Conservation (phyloP, 1,140 invertebrate genomes). For the Cyphomyrmex costatus region DNA sequence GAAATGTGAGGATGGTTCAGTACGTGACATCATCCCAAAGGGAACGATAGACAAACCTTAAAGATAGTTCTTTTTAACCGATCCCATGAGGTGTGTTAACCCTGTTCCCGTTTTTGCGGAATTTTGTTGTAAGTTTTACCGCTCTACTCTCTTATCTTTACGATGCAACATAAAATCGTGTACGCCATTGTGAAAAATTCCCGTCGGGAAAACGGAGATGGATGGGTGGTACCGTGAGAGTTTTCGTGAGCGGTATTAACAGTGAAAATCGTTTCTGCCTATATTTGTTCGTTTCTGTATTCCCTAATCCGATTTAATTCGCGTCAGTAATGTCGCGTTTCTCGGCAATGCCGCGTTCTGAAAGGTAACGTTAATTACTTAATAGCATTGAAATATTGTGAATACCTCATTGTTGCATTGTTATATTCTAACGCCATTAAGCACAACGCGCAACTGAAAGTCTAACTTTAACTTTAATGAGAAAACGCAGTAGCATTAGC, state of each 20-base stretch:
- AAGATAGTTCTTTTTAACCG: background rate
- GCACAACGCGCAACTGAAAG: conserved; percentile 20
- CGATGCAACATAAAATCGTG: background rate
- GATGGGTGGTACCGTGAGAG: background rate
- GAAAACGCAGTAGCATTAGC: background rate
- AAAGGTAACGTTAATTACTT: conserved; percentile 51
- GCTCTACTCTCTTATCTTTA: background rate
- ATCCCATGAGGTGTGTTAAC: background rate
- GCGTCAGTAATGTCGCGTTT: background rate
- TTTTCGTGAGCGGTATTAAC: conserved; percentile 22
- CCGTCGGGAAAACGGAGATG: background rate
- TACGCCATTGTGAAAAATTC: background rate
- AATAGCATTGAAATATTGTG: conserved; percentile 29
- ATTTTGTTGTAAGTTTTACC: background rate
- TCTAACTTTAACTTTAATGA: conserved; percentile 34
- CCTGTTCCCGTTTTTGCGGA: background rate
- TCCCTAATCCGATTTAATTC: conserved; percentile 24
- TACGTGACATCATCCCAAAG: conserved; percentile 60
- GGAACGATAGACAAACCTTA: conserved; percentile 39
- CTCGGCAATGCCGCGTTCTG: background rate
- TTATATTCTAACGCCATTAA: conserved; percentile 32
- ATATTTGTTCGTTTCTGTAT: conserved; percentile 20
- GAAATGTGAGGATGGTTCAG: background rate
- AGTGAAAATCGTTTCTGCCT: background rate
- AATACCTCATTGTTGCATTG: conserved; percentile 44